These are phyloP conservation scores for Aselliscus stoliczkanus DNA, from an alignment of 2,797 vertebrate species.

Conservation along the genomic window DNA sequence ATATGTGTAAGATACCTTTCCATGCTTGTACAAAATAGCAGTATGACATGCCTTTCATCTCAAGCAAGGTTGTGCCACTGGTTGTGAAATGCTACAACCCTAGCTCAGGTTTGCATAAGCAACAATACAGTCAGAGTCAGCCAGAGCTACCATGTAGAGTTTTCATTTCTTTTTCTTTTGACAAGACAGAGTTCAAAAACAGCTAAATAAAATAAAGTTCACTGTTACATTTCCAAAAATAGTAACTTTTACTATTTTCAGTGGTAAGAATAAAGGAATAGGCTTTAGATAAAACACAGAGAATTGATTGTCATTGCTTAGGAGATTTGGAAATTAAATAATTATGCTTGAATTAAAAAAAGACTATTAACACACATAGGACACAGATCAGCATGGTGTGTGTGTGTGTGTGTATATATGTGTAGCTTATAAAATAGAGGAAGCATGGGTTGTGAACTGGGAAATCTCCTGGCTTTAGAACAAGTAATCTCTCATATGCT, in stretches of 20 bases:
- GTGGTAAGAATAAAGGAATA: not conserved
- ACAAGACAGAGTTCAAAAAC: not conserved
- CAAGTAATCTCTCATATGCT: not conserved
- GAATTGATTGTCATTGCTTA: not conserved
- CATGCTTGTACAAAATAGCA: not conserved
- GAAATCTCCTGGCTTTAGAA: not conserved
- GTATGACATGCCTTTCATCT: not conserved
- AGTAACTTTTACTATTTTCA: not conserved
- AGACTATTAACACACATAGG: not conserved
- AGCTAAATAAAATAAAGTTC: not conserved
- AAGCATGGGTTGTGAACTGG: not conserved
- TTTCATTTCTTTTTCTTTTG: constrained; percentile 2
- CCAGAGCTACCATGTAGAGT: not conserved
- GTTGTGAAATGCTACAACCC: not conserved
- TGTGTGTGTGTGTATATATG: not conserved
- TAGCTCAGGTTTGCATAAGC: not conserved
- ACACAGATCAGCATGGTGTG: not conserved
- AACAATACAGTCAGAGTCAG: not conserved
- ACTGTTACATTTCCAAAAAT: not conserved
- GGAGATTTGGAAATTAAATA: constrained; percentile 17
- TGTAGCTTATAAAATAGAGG: not conserved
- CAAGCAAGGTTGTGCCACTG: not conserved
- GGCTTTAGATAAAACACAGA: not conserved
- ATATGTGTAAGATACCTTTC: not conserved
- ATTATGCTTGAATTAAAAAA: not conserved